These are phyloP conservation scores for Orthosia gracilis DNA, from an alignment of 2,888 invertebrate genomes.

Conservation along the genomic window DNA sequence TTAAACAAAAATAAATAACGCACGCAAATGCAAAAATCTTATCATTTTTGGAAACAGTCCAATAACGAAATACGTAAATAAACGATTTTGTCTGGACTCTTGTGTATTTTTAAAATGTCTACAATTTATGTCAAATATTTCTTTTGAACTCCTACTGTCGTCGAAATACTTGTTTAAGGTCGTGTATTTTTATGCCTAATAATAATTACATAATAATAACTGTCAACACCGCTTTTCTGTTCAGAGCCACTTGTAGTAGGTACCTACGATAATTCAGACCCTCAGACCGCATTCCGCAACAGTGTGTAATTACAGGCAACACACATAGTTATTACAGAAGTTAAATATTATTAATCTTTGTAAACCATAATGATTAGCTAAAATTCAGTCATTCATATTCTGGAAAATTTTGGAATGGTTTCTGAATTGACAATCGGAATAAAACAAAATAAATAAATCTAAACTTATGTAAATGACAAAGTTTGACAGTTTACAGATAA, in stretches of 20 bases:
- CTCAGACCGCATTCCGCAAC: too few relatives aligned
- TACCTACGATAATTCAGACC: too few relatives aligned
- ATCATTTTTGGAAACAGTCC: slow-evolving; percentile 75
- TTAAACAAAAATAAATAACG: slow-evolving; percentile 42
- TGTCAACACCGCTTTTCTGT: background rate
- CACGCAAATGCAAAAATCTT: slow-evolving; percentile 71
- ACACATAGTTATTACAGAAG: too few relatives aligned
- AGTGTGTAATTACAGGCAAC: too few relatives aligned
- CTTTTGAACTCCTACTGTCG: slow-evolving; percentile 46
- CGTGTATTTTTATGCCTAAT: slow-evolving; percentile 28
- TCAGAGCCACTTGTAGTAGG: background rate
- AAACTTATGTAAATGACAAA: too few relatives aligned
- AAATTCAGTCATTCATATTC: background rate
- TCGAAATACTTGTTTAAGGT: slow-evolving; percentile 33
- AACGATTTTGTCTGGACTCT: slow-evolving; percentile 48
- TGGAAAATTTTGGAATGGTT: background rate
- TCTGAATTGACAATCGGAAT: too few relatives aligned
- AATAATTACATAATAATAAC: background rate
- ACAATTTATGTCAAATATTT: slow-evolving; percentile 43
- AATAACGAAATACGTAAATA: slow-evolving; percentile 68
- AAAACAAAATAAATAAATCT: too few relatives aligned
- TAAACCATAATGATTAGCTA: background rate
- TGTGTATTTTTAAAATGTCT: slow-evolving; percentile 60
- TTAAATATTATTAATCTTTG: too few relatives aligned
- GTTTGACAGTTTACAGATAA: too few relatives aligned